Evolutionary conservation across 2,888 invertebrate genomes (phyloP), one percentile per base, ranked within the genome.

Genomic region (Meloe dianella): DNA sequence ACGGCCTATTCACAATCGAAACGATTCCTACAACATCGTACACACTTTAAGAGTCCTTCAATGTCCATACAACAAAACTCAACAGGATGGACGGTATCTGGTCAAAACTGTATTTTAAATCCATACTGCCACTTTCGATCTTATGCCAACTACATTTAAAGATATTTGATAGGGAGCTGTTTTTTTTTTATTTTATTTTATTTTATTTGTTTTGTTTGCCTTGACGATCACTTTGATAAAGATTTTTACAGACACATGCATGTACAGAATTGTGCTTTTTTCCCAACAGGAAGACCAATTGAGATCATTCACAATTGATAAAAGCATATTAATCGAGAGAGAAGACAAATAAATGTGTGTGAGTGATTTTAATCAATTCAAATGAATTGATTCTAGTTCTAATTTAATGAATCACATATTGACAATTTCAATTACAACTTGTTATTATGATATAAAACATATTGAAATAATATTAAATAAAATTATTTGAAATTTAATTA

Each of bases 1-100:
- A 70, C 75, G 74, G 73, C 74, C 76, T 74, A 78, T 78, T 76
- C 75, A 76, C 70, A 74, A 77, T 65, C 67, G 66, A 69, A 71
- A 71, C 71, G 71, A 71, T 68, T 71, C 75, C 75, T 75, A n/a
- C 17, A 41, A 73, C 74, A 75, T 71, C 77, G 74, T 73, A 47
- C 47, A 73, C 71, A 73, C 59, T 75, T 71, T 60, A 70, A 79
- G 78, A 61, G 74, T 72, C 65, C 79, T 78, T 69, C 73, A 77
- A 70, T 73, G 76, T 77, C 76, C 78, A 76, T 73, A 74, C 72
- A 75, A 75, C 74, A 73, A 67, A 65, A 66, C 74, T 66, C 72
- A 71, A 73, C 73, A 71, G 41, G 3, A 41, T 41, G 73, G 73
- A 72, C 74, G 72, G 60, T 56, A 60, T 60, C 51, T 62, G 70